Base-by-base conservation (phyloP, 2,888 invertebrate species). In the Eupsilia transversa region DNA sequence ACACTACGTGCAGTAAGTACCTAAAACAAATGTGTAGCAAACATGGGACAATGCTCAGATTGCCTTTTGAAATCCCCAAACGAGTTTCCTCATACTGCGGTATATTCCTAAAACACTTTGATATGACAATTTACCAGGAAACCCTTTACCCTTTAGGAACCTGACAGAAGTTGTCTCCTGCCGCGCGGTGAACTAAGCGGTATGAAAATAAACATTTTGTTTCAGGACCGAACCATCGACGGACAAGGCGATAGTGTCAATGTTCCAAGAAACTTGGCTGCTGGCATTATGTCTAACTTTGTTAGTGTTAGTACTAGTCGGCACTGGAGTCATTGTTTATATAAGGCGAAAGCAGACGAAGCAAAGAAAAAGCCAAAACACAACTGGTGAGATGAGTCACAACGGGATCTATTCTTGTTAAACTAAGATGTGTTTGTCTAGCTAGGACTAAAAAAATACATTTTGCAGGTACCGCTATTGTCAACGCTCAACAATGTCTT, bases 201-300 rank as follows among this genome's bases (percentile, higher is more conserved):
- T 69, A 74, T 49, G 63, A 81, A 86, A 81, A 74, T 76, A 83
- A 84, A 86, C 77, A 84, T 83, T 88, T 90, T 90, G 86, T 95
- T 96, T 87, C 91, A 96, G 96, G 90, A 96, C 96, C 80, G 96
- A 96, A 89, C 96, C 96, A 79, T 94, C 96, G 63, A 94, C 94
- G 86, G 96, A 96, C 90, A 96, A 96, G 89, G 95, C 95, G 85
- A 93, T 95, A 90, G 91, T 95, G 88, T 93, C 95, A 87, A 93
- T 96, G 90, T 96, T 96, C 91, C 96, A 95, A 92, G 96, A 96
- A 94, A 96, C 96, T 85, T 96, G 96, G 96, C 92, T 96, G 74
- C 89, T 96, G 87, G 94, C 93, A 72, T 89, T 96, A 83, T 93
- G 95, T 89, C 91, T 95, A 83, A 93, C 92, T 90, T 92, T 96